Conservation (phyloP, 1,140 invertebrate species). For the Homarus americanus region DNA sequence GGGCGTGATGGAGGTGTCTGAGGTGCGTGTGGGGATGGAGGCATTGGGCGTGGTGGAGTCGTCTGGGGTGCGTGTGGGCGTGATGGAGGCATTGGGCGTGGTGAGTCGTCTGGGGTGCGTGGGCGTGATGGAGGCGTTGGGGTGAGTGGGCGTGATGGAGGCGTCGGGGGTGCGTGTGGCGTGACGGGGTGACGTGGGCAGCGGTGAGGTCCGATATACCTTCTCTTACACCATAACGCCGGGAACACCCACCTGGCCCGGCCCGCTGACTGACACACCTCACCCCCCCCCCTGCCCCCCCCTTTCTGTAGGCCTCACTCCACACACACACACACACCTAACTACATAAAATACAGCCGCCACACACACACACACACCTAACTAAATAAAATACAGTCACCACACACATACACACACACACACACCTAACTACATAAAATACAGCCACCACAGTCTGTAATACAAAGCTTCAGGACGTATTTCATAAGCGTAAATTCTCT, state of each 20-base stretch:
- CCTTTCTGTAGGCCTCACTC: too few relatives aligned
- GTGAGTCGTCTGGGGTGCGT: too few relatives aligned
- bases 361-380: background rate
- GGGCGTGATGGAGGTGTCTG: too few relatives aligned
- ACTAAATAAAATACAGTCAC: background rate
- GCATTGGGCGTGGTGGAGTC: background rate
- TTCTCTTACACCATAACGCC: background rate
- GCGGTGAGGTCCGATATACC: background rate
- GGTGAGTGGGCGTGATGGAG: background rate
- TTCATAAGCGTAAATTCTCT: background rate
- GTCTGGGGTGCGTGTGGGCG: background rate
- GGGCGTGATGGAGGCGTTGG: too few relatives aligned
- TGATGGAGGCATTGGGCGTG: too few relatives aligned
- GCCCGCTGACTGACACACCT: background rate
- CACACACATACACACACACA: background rate
- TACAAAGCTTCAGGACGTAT: background rate
- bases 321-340: background rate
- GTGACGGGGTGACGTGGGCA: too few relatives aligned
- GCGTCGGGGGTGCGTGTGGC: background rate
- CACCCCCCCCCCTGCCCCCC: too few relatives aligned
- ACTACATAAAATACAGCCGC: background rate
- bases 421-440: background rate
- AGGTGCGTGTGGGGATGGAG: too few relatives aligned
- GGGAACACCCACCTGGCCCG: background rate
- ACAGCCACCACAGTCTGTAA: background rate